Percentiles rank a stretch among this genome's conserved stretches.
Evolutionary conservation across 2,888 invertebrate species (phyloP).

Genomic region (Sturmia bella): DNA sequence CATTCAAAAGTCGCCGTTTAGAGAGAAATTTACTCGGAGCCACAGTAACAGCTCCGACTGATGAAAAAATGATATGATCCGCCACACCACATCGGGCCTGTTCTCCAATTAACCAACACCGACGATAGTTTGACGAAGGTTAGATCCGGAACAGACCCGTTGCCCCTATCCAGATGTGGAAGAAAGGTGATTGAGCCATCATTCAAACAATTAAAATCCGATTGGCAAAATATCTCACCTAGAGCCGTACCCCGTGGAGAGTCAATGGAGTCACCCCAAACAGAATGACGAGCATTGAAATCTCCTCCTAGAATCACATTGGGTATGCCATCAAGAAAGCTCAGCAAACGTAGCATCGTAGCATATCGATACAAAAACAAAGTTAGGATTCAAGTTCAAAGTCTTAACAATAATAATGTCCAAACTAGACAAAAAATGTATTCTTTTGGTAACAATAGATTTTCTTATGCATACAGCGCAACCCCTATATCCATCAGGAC

Average conservation of each 20-base stretch:
- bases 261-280: constrained; percentile 13
- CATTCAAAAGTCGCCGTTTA: constrained; percentile 1
- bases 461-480: no score
- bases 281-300: constrained; percentile 24
- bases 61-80: constrained; percentile 11
- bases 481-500: no score
- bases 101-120: background rate
- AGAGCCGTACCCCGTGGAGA: background rate
- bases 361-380: constrained; percentile 5
- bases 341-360: background rate
- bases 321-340: background rate
- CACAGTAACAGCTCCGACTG: background rate
- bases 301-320: constrained; percentile 11
- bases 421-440: no score
- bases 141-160: background rate
- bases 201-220: constrained; percentile 7
- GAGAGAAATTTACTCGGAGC: background rate
- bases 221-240: background rate
- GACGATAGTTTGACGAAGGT: constrained; percentile 1
- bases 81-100: background rate
- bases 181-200: constrained; percentile 14
- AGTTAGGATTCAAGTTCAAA: no score
- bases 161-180: background rate
- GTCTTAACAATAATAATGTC: no score
- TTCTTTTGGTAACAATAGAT: no score